Evolutionary conservation across 2,888 invertebrate species (phyloP).

Genomic region (Archips xylosteana): DNA sequence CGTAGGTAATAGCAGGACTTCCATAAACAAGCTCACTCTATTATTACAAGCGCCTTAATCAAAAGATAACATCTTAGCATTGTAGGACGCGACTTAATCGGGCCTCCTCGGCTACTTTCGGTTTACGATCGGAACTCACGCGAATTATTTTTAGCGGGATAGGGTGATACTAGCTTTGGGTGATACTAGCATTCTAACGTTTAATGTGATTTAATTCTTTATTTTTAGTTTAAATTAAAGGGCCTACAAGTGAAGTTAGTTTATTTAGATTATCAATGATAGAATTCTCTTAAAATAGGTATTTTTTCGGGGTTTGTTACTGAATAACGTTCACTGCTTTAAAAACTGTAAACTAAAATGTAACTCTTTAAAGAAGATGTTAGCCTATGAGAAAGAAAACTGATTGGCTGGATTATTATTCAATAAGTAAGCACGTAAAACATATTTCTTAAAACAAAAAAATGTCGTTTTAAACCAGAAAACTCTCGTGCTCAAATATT

Average conservation of each 20-base stretch:
- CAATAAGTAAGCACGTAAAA: too few species aligned
- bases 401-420: too few species aligned
- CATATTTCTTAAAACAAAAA: too few species aligned
- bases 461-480: too few species aligned
- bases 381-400: too few species aligned
- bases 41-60: conserved; percentile 82
- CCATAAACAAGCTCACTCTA: conserved; percentile 76
- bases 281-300: too few species aligned
- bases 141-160: conserved; percentile 36
- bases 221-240: not conserved
- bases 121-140: conserved; percentile 53
- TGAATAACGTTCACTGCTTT: too few species aligned
- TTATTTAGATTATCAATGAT: not conserved
- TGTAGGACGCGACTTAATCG: conserved; percentile 70
- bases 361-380: too few species aligned
- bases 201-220: conserved; percentile 10
- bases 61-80: conserved; percentile 82
- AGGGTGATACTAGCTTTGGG: conserved; percentile 22
- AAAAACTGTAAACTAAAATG: too few species aligned
- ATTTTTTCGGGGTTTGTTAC: too few species aligned
- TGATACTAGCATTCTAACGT: conserved; percentile 21
- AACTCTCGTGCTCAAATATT: too few species aligned
- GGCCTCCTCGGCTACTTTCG: conserved; percentile 53
- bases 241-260: not conserved
- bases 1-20: conserved; percentile 62